A percentile compares a stretch with the other conserved stretches of the same genome.
Evolutionary conservation across 2,888 invertebrate genomes (phyloP).

Genomic region (Anthophora plumipes): DNA sequence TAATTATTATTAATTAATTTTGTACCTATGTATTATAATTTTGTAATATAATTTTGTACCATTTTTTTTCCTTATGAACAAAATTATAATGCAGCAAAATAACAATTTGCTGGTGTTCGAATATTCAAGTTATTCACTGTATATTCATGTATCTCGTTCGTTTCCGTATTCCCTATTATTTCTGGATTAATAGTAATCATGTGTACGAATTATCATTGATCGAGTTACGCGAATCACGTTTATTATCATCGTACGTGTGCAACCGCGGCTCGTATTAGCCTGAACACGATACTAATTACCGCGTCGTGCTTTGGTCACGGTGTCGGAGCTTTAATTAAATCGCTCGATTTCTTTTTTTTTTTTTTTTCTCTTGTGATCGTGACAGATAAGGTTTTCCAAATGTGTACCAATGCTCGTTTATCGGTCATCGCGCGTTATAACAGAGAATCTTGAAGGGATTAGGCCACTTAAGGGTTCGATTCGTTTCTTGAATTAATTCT

Average conservation of each 20-base stretch:
- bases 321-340: slow-evolving; percentile 30
- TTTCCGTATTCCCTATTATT: not conserved
- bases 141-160: no score
- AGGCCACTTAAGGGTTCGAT: not conserved
- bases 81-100: no score
- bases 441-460: not conserved
- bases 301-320: not conserved
- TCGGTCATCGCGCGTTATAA: not conserved
- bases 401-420: not conserved
- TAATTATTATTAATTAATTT: no score
- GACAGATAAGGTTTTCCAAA: slow-evolving; percentile 4
- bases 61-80: no score
- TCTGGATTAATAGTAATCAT: not conserved
- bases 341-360: not conserved
- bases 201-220: not conserved
- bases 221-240: slow-evolving; percentile 6
- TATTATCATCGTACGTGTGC: slow-evolving; percentile 18
- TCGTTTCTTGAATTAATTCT: not conserved
- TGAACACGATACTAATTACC: slow-evolving; percentile 28
- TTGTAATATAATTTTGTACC: no score
- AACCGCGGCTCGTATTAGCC: slow-evolving; percentile 3
- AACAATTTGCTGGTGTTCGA: no score
- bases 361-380: not conserved
- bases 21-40: no score
- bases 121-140: no score